Evolutionary conservation across 2,888 invertebrate genomes (phyloP), one percentile per base, ranked within the genome.

Genomic region (Erannis defoliaria): DNA sequence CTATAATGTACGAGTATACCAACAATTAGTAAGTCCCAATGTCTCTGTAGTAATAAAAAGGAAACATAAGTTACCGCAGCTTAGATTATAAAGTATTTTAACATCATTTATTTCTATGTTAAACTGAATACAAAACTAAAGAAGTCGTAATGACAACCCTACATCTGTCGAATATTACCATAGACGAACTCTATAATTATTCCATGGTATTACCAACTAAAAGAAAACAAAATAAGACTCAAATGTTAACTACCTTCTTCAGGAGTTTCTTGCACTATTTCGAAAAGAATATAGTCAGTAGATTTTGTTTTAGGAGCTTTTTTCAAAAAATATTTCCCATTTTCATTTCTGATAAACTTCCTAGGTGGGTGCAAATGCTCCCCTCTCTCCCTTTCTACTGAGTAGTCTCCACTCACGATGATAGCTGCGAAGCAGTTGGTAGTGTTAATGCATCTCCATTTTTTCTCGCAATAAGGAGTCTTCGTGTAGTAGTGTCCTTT

Each of bases 361-460:
- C 77, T 82, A 0, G 86, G 86, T 0, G 68, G 56, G 53, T 88
- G 88, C 0, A 64, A 50, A 46, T 88, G 88, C 23, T 66, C 58
- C 0, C 70, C 76, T 0, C 79, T 81, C 37, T 86, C 82, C 33
- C 75, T 81, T 8, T 64, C 53, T 0, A 86, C 67, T 0, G 76
- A 75, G 49, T 74, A 79, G 49, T 82, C 79, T 4, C 76, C 66
- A 38, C 78, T 73, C 0, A 86, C 74, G 1, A 57, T 70, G 2
- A 86, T 51, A 0, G 76, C 70, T 0, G 81, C 79, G 53, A 66
- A 85, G 50, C 88, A 88, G 0, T 56, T 68, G 42, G 75, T 83
- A 0, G 86, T 88, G 57, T 85, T 82, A 23, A 86, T 78, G 55
- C 88, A 88, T 1, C 88, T 68, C 88, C 88, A 88, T 55, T 82